phyloP scores from a whole-genome alignment of 2,888 invertebrate species.

The Anagyrus pseudococci region DNA sequence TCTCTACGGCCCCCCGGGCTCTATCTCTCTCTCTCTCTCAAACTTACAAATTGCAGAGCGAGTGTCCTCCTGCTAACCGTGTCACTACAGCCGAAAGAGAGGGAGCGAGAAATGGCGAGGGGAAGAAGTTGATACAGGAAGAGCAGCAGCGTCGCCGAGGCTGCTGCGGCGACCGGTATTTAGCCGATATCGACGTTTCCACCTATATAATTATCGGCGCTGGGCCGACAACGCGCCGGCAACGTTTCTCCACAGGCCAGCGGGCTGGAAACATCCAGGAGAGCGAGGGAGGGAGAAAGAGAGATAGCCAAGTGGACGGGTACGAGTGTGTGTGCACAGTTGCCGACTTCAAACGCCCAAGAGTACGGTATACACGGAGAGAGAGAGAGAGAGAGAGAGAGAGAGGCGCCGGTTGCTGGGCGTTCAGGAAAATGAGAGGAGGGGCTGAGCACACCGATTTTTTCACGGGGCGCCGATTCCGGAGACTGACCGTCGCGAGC shows the following conservation, averaged over 20 bases:
- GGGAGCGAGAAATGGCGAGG: not conserved
- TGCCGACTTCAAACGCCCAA: no score
- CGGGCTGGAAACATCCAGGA: slow-evolving; percentile 22
- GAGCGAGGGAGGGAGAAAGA: not conserved
- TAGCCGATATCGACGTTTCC: slow-evolving; percentile 32
- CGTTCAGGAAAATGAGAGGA: no score
- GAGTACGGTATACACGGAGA: no score
- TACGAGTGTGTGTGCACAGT: not conserved
- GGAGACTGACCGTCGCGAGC: no score
- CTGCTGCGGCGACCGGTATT: slow-evolving; percentile 17
- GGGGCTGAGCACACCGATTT: no score
- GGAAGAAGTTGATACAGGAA: not conserved
- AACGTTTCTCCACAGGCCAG: slow-evolving; percentile 17
- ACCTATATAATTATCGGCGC: slow-evolving; percentile 29
- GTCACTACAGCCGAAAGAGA: no score
- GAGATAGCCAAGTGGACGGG: slow-evolving; percentile 15
- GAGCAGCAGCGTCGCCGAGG: not conserved
- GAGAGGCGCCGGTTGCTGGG: not conserved
- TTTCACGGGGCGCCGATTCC: no score
- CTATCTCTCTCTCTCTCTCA: no score
- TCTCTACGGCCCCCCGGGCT: no score
- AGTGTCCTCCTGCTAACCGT: slow-evolving; percentile 1
- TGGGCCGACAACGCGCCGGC: no score
- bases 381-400: slow-evolving; percentile 6
- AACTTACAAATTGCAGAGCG: slow-evolving; percentile 26